Conservation (phyloP, 2,888 invertebrate genomes). For the Deilephila porcellus region DNA sequence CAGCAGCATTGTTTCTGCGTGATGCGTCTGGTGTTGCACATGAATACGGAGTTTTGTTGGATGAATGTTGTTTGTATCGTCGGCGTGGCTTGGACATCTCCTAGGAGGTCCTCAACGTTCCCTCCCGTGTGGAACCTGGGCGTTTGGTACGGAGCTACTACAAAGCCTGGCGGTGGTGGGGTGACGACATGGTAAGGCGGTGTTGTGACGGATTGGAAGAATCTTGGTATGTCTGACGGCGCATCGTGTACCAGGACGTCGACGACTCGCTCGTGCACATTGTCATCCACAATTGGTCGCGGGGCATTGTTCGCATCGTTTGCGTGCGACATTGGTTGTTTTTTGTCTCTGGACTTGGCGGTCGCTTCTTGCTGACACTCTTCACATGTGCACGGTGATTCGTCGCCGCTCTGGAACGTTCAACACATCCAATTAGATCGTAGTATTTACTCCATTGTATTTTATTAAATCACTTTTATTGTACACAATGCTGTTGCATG, state of each 20-base stretch:
- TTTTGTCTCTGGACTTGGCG: slow-evolving; percentile 39
- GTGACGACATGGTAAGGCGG: slow-evolving; percentile 68
- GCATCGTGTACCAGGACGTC: slow-evolving; percentile 79
- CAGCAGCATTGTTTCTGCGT: slow-evolving; percentile 76
- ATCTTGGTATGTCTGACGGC: slow-evolving; percentile 71
- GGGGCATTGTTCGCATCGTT: slow-evolving; percentile 52
- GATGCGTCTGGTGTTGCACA: slow-evolving; percentile 78
- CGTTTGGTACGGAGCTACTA: slow-evolving; percentile 70
- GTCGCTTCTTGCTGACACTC: slow-evolving; percentile 67
- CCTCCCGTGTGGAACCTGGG: slow-evolving; percentile 84
- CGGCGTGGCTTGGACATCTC: slow-evolving; percentile 86
- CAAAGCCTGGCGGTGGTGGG: slow-evolving; percentile 75
- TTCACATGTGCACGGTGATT: slow-evolving; percentile 77
- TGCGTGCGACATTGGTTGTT: slow-evolving; percentile 52
- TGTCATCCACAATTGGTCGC: slow-evolving; percentile 62
- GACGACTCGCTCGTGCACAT: slow-evolving; percentile 69
- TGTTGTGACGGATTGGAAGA: slow-evolving; percentile 76
- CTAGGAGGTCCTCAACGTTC: slow-evolving; percentile 88
- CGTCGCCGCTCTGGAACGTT: slow-evolving; percentile 74
- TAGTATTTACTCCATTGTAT: neutral
- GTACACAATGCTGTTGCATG: neutral
- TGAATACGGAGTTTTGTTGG: slow-evolving; percentile 80
- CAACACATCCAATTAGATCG: slow-evolving; percentile 8
- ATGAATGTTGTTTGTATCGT: slow-evolving; percentile 76
- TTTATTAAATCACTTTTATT: neutral